Base-by-base conservation (phyloP, 2,113 vertebrate species). In the Chionomys nivalis region DNA sequence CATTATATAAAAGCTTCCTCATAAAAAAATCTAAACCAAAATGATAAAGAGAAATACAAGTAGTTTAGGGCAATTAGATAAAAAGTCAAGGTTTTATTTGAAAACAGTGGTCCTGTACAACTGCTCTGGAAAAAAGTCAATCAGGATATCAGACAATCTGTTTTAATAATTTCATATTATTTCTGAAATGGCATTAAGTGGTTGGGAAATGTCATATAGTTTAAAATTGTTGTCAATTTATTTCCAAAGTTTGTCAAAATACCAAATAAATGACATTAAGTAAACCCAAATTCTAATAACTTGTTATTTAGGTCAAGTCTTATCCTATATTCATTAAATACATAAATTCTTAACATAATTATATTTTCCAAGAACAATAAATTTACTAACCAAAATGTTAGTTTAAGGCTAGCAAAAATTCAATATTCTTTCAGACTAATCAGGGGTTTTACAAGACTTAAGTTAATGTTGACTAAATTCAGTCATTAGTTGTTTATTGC, bases 311-410 rank as follows among this genome's bases (percentile, higher is more conserved):
- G 21, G 5, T 81, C 33, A 83, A 82, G 52, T 16, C 7, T 61
- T 13, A 76, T 79, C 75, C 14, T 21, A 11, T 55, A 14, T 63
- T 21, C 2, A 75, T 92, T 97, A 66, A 94, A 28, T 93, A 31
- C 8, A 58, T 92, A 55, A 61, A 47, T 66, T 90, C 16, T 58
- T 11, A 23, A 31, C 21, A 33, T 83, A n/a, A 90, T 94, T 94
- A 33, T 79, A 0, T 77, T 31, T 77, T 33, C 7, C 0, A 28
- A 79, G 28, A 92, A 11, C 1, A 7, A 77, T 42, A 87, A 1
- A 78, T 90, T 83, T 92, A 3, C 31, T 92, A 95, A 17, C 1
- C 14, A 90, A 94, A 92, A 73, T 61, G 3, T 78, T 75, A 78
- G 47, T 63, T 5, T 21, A 76, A 49, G 7, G 17, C 28, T 72